Base-by-base conservation (phyloP, 2,888 invertebrate species). In the Fabriciana adippe region DNA sequence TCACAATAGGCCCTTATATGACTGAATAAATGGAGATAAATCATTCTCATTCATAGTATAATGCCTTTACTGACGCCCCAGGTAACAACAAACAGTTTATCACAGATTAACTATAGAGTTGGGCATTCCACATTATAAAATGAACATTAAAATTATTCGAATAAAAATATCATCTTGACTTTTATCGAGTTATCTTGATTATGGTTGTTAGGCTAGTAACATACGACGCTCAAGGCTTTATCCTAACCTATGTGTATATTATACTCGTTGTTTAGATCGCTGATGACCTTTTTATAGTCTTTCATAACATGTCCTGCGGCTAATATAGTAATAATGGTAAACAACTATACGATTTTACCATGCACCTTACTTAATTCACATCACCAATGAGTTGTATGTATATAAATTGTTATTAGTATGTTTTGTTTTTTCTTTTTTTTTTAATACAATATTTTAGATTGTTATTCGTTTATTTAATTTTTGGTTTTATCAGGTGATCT, bases 21-120 rank as follows among this genome's bases (percentile, higher is more conserved):
- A 74, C 77, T 73, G 72, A 75, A 77, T 75, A 76, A 82, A 82
- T 85, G 80, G 75, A 80, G 82, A 88, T 80, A 84, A 87, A 88
- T 89, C 75, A 76, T 79, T 77, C 77, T 81, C 84, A 79, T 79
- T 75, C 57, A 71, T 76, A 64, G 64, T 53, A 71, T 76, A 64
- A 66, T 53, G 64, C 48, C 55, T 65, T 65, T 35, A 68, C 64
- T 64, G 21, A 63, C 64, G 64, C 68, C 62, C 51, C 53, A 65
- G 62, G 67, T 65, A 67, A 65, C 53, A 64, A 64, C 60, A 65
- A 70, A 70, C 55, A 26, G 56, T 55, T 65, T 54, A 67, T 57
- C 59, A 55, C 53, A 64, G 53, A 31, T 50, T 54, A 54, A 31
- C 41, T 13, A n/a, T 61, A 51, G 41, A 15, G 61, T 21, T 61